These are phyloP conservation scores for Spilosoma lubricipeda DNA, from an alignment of 2,888 invertebrate species.

Conservation along the genomic window DNA sequence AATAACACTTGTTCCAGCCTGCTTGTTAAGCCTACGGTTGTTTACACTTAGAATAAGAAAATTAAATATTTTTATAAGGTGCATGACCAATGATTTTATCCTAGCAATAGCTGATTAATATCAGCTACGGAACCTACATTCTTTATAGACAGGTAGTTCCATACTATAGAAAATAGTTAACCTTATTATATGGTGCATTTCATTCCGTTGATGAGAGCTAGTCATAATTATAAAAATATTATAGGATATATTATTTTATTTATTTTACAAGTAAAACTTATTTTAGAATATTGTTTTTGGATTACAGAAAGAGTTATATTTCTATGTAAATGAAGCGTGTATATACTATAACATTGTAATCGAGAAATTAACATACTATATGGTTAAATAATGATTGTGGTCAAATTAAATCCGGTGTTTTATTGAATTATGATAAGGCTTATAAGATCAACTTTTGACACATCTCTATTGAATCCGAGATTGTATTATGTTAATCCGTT, in stretches of 20 bases:
- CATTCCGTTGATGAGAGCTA: conserved; percentile 75
- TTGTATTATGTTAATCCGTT: background rate
- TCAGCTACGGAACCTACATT: conserved; percentile 38
- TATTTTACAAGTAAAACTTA: conserved; percentile 48
- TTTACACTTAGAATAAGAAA: conserved; percentile 68
- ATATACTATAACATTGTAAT: background rate
- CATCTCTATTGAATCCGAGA: background rate
- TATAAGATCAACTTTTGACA: background rate
- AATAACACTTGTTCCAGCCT: conserved; percentile 33
- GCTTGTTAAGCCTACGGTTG: conserved; percentile 62
- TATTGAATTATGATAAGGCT: background rate
- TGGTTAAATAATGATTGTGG: background rate
- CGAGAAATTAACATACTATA: background rate
- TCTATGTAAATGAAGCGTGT: background rate
- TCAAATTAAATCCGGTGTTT: conserved; percentile 1
- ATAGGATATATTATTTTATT: conserved; percentile 60
- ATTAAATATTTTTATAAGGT: conserved; percentile 78
- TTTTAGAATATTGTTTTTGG: background rate
- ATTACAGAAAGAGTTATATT: background rate
- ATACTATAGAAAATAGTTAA: conserved; percentile 63
- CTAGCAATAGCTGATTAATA: conserved; percentile 48
- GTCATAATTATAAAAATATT: conserved; percentile 73
- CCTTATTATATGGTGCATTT: conserved; percentile 78
- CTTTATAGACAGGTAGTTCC: conserved; percentile 63
- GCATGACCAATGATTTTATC: conserved; percentile 73